These are phyloP conservation scores for Pissodes strobi DNA, from an alignment of 1,140 invertebrate genomes.

Conservation along the genomic window DNA sequence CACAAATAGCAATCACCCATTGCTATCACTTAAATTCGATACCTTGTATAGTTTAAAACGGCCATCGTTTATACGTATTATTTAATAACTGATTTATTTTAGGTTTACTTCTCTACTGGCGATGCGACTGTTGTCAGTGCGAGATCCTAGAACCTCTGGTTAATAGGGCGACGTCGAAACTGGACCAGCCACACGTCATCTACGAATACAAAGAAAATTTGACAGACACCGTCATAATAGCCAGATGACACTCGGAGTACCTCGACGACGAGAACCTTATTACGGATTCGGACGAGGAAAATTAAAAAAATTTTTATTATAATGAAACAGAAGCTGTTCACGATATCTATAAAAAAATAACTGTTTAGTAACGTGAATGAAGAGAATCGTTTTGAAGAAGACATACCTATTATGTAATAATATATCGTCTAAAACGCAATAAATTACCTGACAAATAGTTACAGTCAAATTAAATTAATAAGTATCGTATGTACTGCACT, in stretches of 20 bases:
- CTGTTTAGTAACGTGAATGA: no score
- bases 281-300: conserved; percentile 37
- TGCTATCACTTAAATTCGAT: not conserved
- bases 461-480: no score
- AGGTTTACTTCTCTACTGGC: conserved; percentile 36
- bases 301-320: no score
- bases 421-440: no score
- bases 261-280: conserved; percentile 36
- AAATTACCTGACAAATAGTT: no score
- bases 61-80: not conserved
- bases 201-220: conserved; percentile 32
- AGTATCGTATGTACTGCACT: no score
- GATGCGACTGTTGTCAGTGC: conserved; percentile 38
- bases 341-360: no score
- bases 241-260: conserved; percentile 42
- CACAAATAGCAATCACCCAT: not conserved
- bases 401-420: no score
- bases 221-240: conserved; percentile 29
- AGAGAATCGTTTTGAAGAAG: no score
- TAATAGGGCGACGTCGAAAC: conserved; percentile 16
- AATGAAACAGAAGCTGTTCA: no score
- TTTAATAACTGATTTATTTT: not conserved
- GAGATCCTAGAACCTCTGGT: conserved; percentile 32
- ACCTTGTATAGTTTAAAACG: not conserved
- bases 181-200: conserved; percentile 12